These are phyloP conservation scores for Apocrypta bakeri DNA, from an alignment of 1,140 invertebrate genomes.

Conservation along the genomic window DNA sequence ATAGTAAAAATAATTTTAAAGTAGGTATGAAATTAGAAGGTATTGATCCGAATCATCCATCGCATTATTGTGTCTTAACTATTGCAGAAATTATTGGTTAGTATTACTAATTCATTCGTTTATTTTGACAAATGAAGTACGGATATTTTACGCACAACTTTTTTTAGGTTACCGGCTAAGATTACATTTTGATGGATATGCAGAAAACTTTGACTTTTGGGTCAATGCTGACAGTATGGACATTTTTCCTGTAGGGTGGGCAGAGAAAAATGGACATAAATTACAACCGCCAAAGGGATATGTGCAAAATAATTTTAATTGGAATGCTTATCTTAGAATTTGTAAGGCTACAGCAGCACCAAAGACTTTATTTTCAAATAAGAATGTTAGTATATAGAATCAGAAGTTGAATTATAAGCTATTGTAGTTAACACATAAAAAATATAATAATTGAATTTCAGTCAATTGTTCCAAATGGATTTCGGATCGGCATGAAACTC, in stretches of 20 bases:
- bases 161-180: conserved; percentile 84
- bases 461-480: conserved; percentile 84
- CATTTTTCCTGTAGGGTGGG: conserved; percentile 96
- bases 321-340: conserved; percentile 88
- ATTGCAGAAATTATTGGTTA: conserved; percentile 84
- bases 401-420: background rate
- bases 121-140: background rate
- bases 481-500: conserved; percentile 92
- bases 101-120: conserved; percentile 42
- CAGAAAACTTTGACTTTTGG: conserved; percentile 95
- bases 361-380: conserved; percentile 83
- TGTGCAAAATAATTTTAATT: conserved; percentile 82
- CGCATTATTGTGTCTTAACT: conserved; percentile 90
- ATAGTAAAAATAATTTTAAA: conserved; percentile 82
- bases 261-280: conserved; percentile 85
- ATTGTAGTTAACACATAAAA: background rate
- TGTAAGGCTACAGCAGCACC: conserved; percentile 87
- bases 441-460: conserved; percentile 65
- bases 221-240: conserved; percentile 91
- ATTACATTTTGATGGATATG: conserved; percentile 94
- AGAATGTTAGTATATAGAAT: conserved; percentile 72
- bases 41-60: conserved; percentile 93
- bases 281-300: conserved; percentile 86
- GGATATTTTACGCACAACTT: conserved; percentile 11
- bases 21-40: conserved; percentile 95